These are phyloP conservation scores for Glaucidium brasilianum DNA, from an alignment of 2,113 vertebrate species.

Conservation along the genomic window DNA sequence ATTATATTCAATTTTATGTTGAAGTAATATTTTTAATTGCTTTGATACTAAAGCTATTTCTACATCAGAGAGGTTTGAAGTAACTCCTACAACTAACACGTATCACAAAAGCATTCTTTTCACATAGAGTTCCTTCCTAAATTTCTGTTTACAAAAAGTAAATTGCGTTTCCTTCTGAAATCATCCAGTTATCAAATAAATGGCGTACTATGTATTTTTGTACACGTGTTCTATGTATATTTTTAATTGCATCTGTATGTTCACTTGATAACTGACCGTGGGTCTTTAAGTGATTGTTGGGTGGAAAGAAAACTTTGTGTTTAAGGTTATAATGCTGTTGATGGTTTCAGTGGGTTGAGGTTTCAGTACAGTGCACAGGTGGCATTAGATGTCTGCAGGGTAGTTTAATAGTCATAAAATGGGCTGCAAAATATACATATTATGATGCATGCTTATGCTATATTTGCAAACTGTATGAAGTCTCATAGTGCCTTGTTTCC, in stretches of 20 bases:
- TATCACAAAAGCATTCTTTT: background rate
- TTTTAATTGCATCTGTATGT: background rate
- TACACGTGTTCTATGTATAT: background rate
- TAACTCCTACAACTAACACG: background rate
- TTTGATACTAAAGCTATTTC: background rate
- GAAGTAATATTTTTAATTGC: background rate
- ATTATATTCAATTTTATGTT: background rate
- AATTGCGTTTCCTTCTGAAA: background rate
- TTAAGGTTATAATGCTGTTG: background rate
- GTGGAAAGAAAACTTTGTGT: background rate
- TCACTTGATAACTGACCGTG: background rate
- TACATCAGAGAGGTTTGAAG: background rate
- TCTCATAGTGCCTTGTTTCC: constrained; percentile 56
- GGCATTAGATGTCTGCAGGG: background rate
- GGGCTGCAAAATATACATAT: background rate
- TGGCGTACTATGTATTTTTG: background rate
- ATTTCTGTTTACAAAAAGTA: background rate
- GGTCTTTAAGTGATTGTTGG: background rate
- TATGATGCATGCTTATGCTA: background rate
- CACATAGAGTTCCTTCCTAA: background rate
- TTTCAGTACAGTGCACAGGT: background rate
- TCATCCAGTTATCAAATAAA: background rate
- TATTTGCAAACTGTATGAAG: constrained; percentile 2
- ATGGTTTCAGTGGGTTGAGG: background rate
- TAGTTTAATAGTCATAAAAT: background rate